Conservation (phyloP, 2,888 invertebrate species). For the Alsophila aescularia region DNA sequence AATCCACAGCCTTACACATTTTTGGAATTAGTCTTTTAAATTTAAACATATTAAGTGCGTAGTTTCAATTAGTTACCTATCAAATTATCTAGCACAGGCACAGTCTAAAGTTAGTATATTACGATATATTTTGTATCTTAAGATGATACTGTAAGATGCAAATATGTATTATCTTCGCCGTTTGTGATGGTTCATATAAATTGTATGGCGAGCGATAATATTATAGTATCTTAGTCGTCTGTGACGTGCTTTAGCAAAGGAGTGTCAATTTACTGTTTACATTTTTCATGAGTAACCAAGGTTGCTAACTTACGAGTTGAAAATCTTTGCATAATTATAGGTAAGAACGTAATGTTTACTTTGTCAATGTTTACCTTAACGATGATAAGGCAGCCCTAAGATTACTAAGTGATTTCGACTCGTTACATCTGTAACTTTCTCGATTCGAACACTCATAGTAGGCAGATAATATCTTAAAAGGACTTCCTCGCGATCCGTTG, state of each 20-base stretch:
- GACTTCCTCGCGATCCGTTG: no score
- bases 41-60: not conserved
- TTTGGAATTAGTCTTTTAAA: not conserved
- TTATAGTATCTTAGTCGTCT: no score
- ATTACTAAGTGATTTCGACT: no score
- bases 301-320: conserved; percentile 8
- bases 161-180: no score
- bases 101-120: no score
- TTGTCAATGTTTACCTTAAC: conserved; percentile 43
- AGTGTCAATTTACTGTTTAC: conserved; percentile 26
- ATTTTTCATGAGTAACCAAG: conserved; percentile 15
- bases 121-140: no score
- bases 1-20: not conserved
- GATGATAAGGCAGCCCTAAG: conserved; percentile 46
- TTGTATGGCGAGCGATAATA: no score
- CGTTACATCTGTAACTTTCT: conserved; percentile 8
- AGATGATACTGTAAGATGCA: no score
- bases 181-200: no score
- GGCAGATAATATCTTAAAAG: no score
- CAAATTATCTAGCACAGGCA: no score
- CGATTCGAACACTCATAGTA: not conserved
- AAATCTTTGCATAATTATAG: conserved; percentile 11
- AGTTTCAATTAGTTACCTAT: conserved; percentile 9
- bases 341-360: conserved; percentile 37
- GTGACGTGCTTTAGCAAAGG: conserved; percentile 22